Evolutionary conservation across 2,113 vertebrate genomes (phyloP).

Genomic region (Parotia lawesii): DNA sequence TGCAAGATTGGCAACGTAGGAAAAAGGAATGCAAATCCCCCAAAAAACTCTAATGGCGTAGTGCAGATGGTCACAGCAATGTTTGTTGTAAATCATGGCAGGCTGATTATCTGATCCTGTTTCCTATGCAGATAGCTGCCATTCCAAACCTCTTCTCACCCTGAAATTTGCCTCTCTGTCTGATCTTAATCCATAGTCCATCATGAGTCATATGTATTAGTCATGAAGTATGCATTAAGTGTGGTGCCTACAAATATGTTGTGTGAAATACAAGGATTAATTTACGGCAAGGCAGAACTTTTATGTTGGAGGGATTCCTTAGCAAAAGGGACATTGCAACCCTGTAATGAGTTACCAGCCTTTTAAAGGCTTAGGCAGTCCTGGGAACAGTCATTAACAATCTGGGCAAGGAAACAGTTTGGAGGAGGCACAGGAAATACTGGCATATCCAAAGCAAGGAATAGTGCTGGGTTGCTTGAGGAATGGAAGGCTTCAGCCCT

Average conservation of each 20-base stretch:
- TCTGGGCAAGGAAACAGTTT: neutral
- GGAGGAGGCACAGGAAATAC: neutral
- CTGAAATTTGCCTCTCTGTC: neutral
- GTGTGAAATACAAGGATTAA: neutral
- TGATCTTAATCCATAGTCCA: neutral
- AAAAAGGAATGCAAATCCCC: neutral
- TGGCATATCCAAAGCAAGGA: neutral
- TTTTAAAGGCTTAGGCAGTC: neutral
- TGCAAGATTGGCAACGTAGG: neutral
- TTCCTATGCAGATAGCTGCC: neutral
- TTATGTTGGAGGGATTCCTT: neutral
- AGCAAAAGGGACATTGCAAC: neutral
- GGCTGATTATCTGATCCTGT: neutral
- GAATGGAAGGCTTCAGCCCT: neutral
- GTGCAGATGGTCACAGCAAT: neutral
- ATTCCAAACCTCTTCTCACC: neutral
- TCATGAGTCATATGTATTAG: neutral
- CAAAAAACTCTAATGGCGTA: neutral
- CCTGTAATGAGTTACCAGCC: neutral
- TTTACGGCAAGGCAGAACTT: neutral
- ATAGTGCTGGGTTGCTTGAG: neutral
- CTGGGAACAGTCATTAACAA: neutral
- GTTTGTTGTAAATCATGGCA: neutral
- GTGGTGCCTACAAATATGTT: neutral
- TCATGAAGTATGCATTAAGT: neutral